Percentiles rank a stretch among this genome's conserved stretches.
Conservation (phyloP, 2,797 vertebrate species). For the Melanotaenia trifasciata region DNA sequence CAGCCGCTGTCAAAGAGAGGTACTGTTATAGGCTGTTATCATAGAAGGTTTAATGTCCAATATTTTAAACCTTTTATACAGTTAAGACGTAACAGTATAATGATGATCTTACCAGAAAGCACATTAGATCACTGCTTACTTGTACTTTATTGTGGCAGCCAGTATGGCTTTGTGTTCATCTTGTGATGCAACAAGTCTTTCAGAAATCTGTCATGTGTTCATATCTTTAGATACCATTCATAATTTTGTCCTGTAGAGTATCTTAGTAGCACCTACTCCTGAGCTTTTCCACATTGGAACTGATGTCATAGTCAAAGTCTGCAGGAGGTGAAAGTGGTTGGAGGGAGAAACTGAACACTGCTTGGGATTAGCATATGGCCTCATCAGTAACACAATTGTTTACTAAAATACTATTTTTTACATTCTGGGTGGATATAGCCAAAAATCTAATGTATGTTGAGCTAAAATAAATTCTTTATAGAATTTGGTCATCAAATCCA, state of each 20-base stretch:
- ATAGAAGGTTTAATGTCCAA: constrained; percentile 5
- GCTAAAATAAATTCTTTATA: no score
- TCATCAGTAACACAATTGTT: not conserved
- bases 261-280: no score
- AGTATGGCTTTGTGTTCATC: not conserved
- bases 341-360: not conserved
- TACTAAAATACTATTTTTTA: not conserved
- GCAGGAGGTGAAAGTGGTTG: not conserved
- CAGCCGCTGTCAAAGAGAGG: not conserved
- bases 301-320: not conserved
- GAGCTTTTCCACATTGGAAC: not conserved
- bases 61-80: constrained; percentile 1
- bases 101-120: not conserved
- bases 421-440: no score
- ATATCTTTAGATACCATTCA: no score
- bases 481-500: no score
- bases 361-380: no score
- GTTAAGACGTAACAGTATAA: not conserved
- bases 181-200: not conserved
- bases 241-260: not conserved
- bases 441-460: no score
- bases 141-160: constrained; percentile 2
- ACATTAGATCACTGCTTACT: not conserved
- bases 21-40: not conserved
- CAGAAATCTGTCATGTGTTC: not conserved